Evolutionary conservation across 1,140 invertebrate genomes (phyloP).

Genomic region (Antheraea pernyi): DNA sequence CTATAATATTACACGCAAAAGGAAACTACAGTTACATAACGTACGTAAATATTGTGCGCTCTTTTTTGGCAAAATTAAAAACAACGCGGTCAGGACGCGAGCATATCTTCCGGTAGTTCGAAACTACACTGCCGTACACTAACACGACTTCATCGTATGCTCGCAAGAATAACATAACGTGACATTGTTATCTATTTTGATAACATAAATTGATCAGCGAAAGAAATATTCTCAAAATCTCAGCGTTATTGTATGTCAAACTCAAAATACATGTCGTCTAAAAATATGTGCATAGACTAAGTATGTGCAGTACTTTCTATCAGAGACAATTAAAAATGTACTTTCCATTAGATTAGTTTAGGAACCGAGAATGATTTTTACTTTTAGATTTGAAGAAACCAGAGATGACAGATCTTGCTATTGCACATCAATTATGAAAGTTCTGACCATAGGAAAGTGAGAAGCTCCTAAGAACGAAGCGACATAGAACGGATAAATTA

Average conservation of each 20-base stretch:
- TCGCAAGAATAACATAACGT: slow-evolving; percentile 34
- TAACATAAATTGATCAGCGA: slow-evolving; percentile 55
- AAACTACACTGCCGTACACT: slow-evolving; percentile 20
- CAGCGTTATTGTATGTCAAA: slow-evolving; percentile 31
- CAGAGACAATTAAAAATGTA: too few species aligned
- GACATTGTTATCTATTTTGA: slow-evolving; percentile 67
- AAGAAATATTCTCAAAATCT: slow-evolving; percentile 44
- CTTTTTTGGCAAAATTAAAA: slow-evolving; percentile 56
- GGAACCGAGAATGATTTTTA: too few species aligned
- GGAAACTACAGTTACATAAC: slow-evolving; percentile 69
- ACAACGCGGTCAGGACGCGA: slow-evolving; percentile 56
- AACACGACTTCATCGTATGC: slow-evolving; percentile 33
- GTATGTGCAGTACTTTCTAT: too few species aligned
- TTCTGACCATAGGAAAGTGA: too few species aligned
- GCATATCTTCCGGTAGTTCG: slow-evolving; percentile 41
- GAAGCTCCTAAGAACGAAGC: too few species aligned
- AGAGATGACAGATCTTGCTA: too few species aligned
- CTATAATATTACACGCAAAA: slow-evolving; percentile 41
- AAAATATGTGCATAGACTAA: slow-evolving; percentile 6
- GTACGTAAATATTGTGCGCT: slow-evolving; percentile 52
- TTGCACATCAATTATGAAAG: too few species aligned
- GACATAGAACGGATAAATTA: too few species aligned
- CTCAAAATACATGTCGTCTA: slow-evolving; percentile 15
- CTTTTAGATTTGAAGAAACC: too few species aligned
- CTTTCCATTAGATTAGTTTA: too few species aligned